phyloP scores from a whole-genome alignment of 1,140 invertebrate genomes.

The Drosophila eugracilis region DNA sequence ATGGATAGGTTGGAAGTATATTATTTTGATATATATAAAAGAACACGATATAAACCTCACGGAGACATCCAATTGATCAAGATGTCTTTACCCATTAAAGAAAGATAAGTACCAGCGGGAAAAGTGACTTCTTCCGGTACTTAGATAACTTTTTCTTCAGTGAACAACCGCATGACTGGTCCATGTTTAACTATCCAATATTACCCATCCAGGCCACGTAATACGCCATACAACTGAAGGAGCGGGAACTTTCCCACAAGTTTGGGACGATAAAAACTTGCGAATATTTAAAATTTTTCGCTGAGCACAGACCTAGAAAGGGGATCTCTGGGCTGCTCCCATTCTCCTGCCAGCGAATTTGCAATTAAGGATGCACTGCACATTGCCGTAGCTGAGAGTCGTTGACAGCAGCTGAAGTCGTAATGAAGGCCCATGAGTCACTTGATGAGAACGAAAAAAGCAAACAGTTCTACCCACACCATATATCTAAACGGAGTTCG shows the following conservation, averaged over 20 bases:
- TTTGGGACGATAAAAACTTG: constrained; percentile 52
- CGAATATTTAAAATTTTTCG: constrained; percentile 37
- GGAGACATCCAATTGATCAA: no score
- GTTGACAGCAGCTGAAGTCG: constrained; percentile 64
- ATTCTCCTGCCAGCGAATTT: constrained; percentile 6
- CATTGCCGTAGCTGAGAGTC: constrained; percentile 60
- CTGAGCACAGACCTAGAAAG: constrained; percentile 13
- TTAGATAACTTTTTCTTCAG: background rate
- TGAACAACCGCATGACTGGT: background rate
- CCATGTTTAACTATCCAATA: constrained; percentile 2
- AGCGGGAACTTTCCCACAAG: constrained; percentile 33
- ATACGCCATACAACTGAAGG: constrained; percentile 16
- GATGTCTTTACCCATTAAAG: no score
- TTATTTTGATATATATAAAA: no score
- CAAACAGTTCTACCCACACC: constrained; percentile 30
- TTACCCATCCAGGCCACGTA: constrained; percentile 46
- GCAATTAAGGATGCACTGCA: constrained; percentile 80
- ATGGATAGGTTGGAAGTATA: no score
- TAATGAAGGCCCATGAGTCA: constrained; percentile 58
- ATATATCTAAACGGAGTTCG: constrained; percentile 56
- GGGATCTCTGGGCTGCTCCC: background rate
- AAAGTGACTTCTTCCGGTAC: background rate
- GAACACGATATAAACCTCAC: no score
- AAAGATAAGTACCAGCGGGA: no score
- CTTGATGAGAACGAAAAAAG: constrained; percentile 18